Conservation (phyloP, 2,888 invertebrate genomes). For the Nephrocerus scutellatus region DNA sequence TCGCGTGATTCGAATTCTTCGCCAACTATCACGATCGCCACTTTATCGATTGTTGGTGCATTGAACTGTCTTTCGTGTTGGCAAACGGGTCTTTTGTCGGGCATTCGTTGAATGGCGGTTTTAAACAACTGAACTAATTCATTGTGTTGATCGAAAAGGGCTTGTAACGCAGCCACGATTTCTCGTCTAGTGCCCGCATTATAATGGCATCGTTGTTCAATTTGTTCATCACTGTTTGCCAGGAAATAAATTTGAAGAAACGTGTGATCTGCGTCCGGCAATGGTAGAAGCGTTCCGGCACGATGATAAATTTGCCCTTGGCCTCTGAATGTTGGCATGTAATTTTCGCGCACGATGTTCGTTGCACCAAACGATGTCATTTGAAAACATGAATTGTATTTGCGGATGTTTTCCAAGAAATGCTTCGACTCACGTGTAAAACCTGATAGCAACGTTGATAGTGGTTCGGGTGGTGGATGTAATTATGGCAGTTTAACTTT, state of each 20-base stretch:
- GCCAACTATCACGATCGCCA: slow-evolving; percentile 34
- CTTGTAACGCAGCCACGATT: slow-evolving; percentile 23
- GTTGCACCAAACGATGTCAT: slow-evolving; percentile 25
- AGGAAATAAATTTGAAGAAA: slow-evolving; percentile 25
- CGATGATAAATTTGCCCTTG: slow-evolving; percentile 26
- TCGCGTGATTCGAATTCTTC: slow-evolving; percentile 30
- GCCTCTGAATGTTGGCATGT: slow-evolving; percentile 15
- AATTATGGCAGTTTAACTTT: slow-evolving; percentile 40
- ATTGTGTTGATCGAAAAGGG: slow-evolving; percentile 25
- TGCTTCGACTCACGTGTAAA: slow-evolving; percentile 19
- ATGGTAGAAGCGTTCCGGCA: slow-evolving; percentile 20
- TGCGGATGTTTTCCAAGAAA: slow-evolving; percentile 21
- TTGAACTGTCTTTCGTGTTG: slow-evolving; percentile 32
- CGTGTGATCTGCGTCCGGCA: slow-evolving; percentile 18
- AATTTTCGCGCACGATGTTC: slow-evolving; percentile 17
- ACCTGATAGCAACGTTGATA: slow-evolving; percentile 27
- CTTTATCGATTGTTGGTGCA: slow-evolving; percentile 36
- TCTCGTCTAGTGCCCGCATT: slow-evolving; percentile 21
- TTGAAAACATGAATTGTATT: slow-evolving; percentile 25
- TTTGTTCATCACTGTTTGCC: slow-evolving; percentile 21
- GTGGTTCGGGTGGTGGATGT: slow-evolving; percentile 36
- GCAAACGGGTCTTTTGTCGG: slow-evolving; percentile 30
- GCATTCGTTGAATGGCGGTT: slow-evolving; percentile 29
- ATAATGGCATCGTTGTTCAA: slow-evolving; percentile 19
- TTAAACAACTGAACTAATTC: slow-evolving; percentile 31